Conservation (phyloP, 2,113 vertebrate genomes). For the Scolopax mira region DNA sequence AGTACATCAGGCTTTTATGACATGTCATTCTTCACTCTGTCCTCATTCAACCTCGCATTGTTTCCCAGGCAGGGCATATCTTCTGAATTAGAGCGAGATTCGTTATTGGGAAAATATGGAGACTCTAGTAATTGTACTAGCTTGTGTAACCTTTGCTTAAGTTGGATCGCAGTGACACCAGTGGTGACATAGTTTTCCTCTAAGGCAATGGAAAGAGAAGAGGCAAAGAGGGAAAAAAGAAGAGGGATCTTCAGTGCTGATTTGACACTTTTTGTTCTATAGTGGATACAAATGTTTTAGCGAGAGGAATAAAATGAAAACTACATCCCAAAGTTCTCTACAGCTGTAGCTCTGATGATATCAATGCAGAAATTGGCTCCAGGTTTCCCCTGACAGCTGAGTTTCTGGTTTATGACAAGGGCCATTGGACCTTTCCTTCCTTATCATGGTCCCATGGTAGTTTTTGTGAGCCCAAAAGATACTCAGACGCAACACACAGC, state of each 20-base stretch:
- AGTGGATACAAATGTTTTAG: background rate
- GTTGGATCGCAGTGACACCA: background rate
- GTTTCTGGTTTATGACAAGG: background rate
- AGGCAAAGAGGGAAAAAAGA: background rate
- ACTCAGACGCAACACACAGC: background rate
- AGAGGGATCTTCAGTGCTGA: background rate
- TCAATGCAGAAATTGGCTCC: background rate
- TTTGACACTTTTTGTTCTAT: background rate
- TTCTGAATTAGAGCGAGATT: background rate
- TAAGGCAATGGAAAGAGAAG: background rate
- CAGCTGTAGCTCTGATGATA: accelerated
- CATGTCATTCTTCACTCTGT: constrained; percentile 40
- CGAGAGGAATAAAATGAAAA: background rate
- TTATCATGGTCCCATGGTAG: background rate
- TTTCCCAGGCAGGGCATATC: constrained; percentile 53
- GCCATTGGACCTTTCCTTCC: background rate
- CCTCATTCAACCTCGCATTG: constrained; percentile 40
- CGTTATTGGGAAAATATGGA: background rate
- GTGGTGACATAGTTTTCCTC: background rate
- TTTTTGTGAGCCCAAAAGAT: background rate
- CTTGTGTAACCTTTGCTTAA: constrained; percentile 23
- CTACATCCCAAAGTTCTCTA: background rate
- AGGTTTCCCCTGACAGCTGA: background rate
- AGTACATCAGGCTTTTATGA: background rate
- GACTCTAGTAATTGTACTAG: background rate